Evolutionary conservation across 1,140 invertebrate species (phyloP), one percentile per base, ranked within the genome.

Genomic region (Hyposmocoma kahamanoa): DNA sequence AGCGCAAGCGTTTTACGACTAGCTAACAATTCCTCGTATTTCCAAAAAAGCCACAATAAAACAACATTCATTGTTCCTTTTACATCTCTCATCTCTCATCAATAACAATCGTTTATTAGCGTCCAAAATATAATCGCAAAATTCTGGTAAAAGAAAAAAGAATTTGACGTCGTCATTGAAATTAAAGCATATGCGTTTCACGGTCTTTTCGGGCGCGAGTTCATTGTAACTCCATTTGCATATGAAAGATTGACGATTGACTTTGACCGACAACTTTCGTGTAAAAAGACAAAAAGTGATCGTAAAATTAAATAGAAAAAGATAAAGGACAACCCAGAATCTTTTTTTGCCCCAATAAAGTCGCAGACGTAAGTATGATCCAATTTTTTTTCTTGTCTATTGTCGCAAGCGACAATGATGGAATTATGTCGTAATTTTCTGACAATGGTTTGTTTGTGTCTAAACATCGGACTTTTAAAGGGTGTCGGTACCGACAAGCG

Each of bases 281-380:
- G 50, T 54, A 56, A 70, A 45, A 34, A 36, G 10, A 39, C 24
- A 44, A 43, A 30, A 74, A 70, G 67, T 57, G 53, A 53, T 22
- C 15, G 39, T 51, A 63, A n/a, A n/a, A n/a, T n/a, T n/a, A n/a
- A 67, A 69, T 50, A 72, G 60, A 55, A 55, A 56, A 48, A 60
- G 60, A 57, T 74, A 71, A 76, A 74, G 57, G 52, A 56, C 56
- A 67, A 72, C 65, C 28, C 50, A 64, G 65, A 70, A 72, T 47
- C 18, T 36, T 15, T 74, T 73, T 78, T 78, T 83, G 79, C 69
- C 54, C 69, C 60, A 80, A 80, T 83, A 80, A 80, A 82, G 11
- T 36, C 11, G 15, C 32, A n/a, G 24, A 36, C 32, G 32, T 17
- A 36, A 36, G 32, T 36, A 36, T 62, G 60, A 64, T 65, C 58